These are phyloP conservation scores for Cervus canadensis DNA, from an alignment of 2,113 vertebrate species.

Conservation along the genomic window DNA sequence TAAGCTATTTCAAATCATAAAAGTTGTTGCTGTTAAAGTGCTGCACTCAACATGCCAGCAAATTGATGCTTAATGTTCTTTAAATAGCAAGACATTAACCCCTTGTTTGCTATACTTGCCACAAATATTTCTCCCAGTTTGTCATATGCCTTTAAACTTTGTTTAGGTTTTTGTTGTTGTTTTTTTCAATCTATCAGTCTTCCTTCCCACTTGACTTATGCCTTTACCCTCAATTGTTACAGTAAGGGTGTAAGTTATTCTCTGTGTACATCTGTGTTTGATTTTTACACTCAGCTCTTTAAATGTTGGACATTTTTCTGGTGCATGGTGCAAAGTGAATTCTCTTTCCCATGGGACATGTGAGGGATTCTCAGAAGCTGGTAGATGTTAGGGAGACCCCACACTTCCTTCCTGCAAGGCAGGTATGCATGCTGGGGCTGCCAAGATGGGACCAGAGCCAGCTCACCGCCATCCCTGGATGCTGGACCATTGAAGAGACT, in stretches of 20 bases:
- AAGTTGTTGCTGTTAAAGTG: background rate
- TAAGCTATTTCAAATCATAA: background rate
- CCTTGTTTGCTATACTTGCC: background rate
- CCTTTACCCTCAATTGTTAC: background rate
- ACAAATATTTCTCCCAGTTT: background rate
- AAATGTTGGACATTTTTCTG: background rate
- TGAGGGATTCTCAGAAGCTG: background rate
- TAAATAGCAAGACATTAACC: background rate
- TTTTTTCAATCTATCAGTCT: rapidly evolving
- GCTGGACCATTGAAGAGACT: rapidly evolving
- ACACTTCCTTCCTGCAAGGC: background rate
- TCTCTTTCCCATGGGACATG: rapidly evolving
- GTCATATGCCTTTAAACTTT: background rate
- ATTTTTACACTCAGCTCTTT: background rate
- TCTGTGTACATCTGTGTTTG: rapidly evolving
- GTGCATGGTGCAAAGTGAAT: background rate
- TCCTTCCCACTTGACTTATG: background rate
- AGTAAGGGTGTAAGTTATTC: rapidly evolving
- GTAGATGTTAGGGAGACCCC: background rate
- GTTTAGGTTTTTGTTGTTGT: background rate
- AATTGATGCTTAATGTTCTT: background rate
- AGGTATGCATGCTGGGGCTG: background rate
- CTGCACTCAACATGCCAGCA: background rate
- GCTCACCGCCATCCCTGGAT: rapidly evolving
- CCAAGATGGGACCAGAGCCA: background rate